Conservation (phyloP, 1,140 invertebrate species). For the Drosophila asahinai region DNA sequence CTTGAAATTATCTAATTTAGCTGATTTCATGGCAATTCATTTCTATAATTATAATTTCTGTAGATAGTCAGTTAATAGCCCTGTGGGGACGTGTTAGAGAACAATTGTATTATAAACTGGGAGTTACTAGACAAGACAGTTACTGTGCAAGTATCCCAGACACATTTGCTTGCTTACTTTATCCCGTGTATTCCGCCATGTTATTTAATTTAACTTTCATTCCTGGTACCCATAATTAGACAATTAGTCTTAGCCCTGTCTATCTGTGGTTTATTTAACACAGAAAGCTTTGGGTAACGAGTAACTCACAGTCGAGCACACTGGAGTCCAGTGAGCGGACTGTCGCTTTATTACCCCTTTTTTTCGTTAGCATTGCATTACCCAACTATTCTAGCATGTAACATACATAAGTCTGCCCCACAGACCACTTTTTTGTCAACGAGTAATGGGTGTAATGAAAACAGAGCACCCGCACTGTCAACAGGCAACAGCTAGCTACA, state of each 20-base stretch:
- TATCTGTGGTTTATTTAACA: not conserved
- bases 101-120: too few relatives aligned
- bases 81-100: too few relatives aligned
- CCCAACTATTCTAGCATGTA: too few relatives aligned
- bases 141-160: too few relatives aligned
- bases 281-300: not conserved
- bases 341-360: not conserved
- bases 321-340: too few relatives aligned
- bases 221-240: not conserved
- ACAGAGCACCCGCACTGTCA: conserved; percentile 31
- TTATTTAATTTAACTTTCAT: too few relatives aligned
- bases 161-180: too few relatives aligned
- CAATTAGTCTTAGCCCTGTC: not conserved
- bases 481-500: conserved; percentile 17
- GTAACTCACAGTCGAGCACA: not conserved
- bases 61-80: not conserved
- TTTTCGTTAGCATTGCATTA: not conserved
- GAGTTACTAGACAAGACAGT: too few relatives aligned
- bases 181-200: too few relatives aligned
- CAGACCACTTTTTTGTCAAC: not conserved
- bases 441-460: conserved; percentile 5
- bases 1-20: not conserved
- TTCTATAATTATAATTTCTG: not conserved
- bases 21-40: not conserved
- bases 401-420: not conserved